phyloP scores from a whole-genome alignment of 2,797 vertebrate species.

The Erithacus rubecula region DNA sequence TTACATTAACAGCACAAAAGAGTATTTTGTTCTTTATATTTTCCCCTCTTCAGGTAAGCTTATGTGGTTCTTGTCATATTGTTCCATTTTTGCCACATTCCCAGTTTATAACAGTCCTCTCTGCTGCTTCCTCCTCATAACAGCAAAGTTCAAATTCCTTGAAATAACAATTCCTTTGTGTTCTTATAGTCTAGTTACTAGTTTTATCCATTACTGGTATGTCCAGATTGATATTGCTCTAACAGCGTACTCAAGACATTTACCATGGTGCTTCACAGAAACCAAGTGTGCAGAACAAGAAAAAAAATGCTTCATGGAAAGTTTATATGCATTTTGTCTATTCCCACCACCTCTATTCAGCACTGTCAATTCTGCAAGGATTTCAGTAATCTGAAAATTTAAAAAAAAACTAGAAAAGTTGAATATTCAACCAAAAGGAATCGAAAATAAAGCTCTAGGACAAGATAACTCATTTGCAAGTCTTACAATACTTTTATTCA shows the following conservation, averaged over 20 bases:
- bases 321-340: background rate
- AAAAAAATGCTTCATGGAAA: background rate
- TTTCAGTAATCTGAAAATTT: background rate
- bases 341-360: background rate
- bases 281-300: background rate
- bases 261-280: background rate
- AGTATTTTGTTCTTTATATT: background rate
- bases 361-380: background rate
- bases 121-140: background rate
- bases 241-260: background rate
- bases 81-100: background rate
- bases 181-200: background rate
- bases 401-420: background rate
- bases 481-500: background rate
- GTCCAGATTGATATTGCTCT: background rate
- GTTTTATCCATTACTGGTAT: background rate
- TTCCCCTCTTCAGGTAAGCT: background rate
- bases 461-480: background rate
- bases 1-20: background rate
- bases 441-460: background rate
- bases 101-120: background rate
- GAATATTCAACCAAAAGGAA: background rate
- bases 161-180: background rate
- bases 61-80: background rate
- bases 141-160: background rate